phyloP scores from a whole-genome alignment of 2,113 vertebrate species.

The Ailurus styani region DNA sequence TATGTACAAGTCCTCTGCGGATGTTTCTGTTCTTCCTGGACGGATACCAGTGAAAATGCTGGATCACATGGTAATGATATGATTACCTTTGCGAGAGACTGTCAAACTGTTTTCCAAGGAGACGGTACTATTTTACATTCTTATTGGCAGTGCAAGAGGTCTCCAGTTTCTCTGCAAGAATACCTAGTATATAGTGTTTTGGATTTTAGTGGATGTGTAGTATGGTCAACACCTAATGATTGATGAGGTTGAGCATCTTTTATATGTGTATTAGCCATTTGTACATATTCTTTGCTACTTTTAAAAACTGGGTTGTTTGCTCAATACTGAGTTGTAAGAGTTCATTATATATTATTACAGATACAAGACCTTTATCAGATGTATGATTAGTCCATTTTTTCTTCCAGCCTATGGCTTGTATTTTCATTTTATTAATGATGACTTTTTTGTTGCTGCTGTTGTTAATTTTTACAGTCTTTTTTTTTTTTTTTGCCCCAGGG shows the following conservation, averaged over 20 bases:
- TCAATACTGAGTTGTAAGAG: not conserved
- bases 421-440: not conserved
- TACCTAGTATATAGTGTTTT: not conserved
- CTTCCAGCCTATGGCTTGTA: not conserved
- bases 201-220: not conserved
- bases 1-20: not conserved
- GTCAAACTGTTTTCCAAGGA: not conserved
- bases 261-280: not conserved
- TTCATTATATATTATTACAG: not conserved
- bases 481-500: too few relatives aligned
- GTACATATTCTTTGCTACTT: not conserved
- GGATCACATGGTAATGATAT: not conserved
- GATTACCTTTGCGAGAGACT: not conserved
- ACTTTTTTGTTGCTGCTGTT: too few relatives aligned
- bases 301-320: not conserved
- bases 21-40: not conserved
- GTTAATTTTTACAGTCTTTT: too few relatives aligned
- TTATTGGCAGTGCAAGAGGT: not conserved
- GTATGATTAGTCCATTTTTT: not conserved
- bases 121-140: not conserved
- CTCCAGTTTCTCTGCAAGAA: not conserved
- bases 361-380: not conserved
- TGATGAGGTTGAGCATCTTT: not conserved
- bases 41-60: not conserved
- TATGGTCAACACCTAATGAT: not conserved